phyloP scores from a whole-genome alignment of 2,113 vertebrate species.

The Bufo gargarizans region DNA sequence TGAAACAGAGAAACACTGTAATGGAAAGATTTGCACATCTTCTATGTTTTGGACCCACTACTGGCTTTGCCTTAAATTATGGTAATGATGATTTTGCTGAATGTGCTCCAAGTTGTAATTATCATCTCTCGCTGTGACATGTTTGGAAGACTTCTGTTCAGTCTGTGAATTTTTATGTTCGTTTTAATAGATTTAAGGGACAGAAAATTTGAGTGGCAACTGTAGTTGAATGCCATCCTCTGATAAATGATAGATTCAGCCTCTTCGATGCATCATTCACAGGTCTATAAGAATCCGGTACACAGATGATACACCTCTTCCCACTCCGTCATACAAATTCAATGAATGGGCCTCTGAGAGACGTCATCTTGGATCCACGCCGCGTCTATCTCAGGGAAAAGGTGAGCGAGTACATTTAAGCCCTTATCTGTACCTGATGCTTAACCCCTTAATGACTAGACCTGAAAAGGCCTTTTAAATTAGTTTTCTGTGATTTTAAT shows the following conservation, averaged over 20 bases:
- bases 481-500: too few relatives aligned
- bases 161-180: background rate
- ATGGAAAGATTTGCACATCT: too few relatives aligned
- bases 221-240: background rate
- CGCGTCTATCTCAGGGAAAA: constrained; percentile 91
- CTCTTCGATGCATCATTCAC: background rate
- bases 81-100: too few relatives aligned
- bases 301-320: constrained; percentile 85
- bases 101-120: background rate
- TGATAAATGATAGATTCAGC: background rate
- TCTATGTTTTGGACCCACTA: too few relatives aligned
- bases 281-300: constrained; percentile 89
- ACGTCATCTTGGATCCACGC: constrained; percentile 87
- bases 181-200: background rate
- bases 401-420: constrained; percentile 69
- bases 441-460: background rate
- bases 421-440: background rate
- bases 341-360: constrained; percentile 97
- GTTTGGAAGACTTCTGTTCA: background rate
- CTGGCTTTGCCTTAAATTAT: too few relatives aligned
- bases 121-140: background rate
- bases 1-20: too few relatives aligned
- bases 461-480: too few relatives aligned
- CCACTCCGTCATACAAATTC: constrained; percentile 95
- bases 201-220: background rate